Evolutionary conservation across 2,888 invertebrate genomes (phyloP).

Genomic region (Ellobium chinense): DNA sequence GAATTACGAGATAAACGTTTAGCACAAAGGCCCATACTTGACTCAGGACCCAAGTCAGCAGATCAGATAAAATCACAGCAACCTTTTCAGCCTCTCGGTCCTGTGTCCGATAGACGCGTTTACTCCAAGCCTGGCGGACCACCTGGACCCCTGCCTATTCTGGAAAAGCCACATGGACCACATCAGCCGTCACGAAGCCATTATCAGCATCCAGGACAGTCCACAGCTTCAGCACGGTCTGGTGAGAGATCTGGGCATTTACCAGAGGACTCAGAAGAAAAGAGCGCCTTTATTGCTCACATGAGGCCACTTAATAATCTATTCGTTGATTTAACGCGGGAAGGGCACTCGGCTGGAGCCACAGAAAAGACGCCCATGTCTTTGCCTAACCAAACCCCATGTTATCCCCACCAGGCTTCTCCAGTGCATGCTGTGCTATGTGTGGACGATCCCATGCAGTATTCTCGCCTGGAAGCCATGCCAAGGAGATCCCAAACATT

Average conservation of each 20-base stretch:
- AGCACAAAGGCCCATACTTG: neutral
- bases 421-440: neutral
- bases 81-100: neutral
- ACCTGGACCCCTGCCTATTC: neutral
- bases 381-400: neutral
- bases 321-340: conserved; percentile 18
- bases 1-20: neutral
- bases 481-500: neutral
- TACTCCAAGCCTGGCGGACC: neutral
- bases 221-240: neutral
- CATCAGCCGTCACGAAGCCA: conserved; percentile 24
- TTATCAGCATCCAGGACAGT: neutral
- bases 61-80: conserved; percentile 20
- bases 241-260: neutral
- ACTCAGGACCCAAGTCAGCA: conserved; percentile 20
- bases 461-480: neutral
- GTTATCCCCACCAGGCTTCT: neutral
- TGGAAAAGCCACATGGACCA: neutral
- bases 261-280: conserved; percentile 6
- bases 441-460: neutral
- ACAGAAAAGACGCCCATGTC: neutral
- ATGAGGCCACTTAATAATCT: neutral
- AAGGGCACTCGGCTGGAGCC: neutral
- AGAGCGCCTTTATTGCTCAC: conserved; percentile 23
- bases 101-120: conserved; percentile 21